phyloP scores from a whole-genome alignment of 2,888 invertebrate species.

The Stratiomys singularior region DNA sequence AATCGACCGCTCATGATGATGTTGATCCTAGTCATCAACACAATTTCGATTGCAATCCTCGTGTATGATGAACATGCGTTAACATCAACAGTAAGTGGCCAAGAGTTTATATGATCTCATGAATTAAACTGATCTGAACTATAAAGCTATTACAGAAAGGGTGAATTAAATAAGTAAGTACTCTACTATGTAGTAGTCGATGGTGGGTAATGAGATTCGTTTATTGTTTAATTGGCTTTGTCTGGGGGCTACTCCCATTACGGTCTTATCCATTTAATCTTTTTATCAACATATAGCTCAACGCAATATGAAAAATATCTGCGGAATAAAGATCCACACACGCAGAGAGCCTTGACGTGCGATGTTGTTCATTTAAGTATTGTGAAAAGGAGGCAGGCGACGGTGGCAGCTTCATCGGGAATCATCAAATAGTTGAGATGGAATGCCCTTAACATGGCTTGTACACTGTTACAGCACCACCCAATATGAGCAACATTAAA shows the following conservation, averaged over 20 bases:
- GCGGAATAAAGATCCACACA: background rate
- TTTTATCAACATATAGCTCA: background rate
- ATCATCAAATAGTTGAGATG: slow-evolving; percentile 12
- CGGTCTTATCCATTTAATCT: slow-evolving; percentile 11
- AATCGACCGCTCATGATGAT: slow-evolving; percentile 4
- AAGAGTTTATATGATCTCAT: slow-evolving; percentile 20
- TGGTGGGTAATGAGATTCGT: slow-evolving; percentile 10
- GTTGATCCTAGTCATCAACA: background rate
- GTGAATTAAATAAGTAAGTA: slow-evolving; percentile 5
- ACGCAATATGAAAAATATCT: background rate
- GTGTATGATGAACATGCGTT: background rate
- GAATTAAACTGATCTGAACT: slow-evolving; percentile 8
- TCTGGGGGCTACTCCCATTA: slow-evolving; percentile 38
- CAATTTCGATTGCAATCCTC: background rate
- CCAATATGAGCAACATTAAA: background rate
- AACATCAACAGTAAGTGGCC: background rate
- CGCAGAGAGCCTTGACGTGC: background rate
- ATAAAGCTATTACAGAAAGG: slow-evolving; percentile 5
- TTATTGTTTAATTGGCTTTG: slow-evolving; percentile 38
- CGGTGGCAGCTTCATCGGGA: background rate
- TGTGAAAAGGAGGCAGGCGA: background rate
- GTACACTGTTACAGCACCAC: background rate
- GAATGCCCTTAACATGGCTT: background rate
- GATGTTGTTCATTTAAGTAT: background rate
- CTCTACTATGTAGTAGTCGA: background rate